These are phyloP conservation scores for Psittacula derbiana DNA, from an alignment of 2,797 vertebrate species.

Conservation along the genomic window DNA sequence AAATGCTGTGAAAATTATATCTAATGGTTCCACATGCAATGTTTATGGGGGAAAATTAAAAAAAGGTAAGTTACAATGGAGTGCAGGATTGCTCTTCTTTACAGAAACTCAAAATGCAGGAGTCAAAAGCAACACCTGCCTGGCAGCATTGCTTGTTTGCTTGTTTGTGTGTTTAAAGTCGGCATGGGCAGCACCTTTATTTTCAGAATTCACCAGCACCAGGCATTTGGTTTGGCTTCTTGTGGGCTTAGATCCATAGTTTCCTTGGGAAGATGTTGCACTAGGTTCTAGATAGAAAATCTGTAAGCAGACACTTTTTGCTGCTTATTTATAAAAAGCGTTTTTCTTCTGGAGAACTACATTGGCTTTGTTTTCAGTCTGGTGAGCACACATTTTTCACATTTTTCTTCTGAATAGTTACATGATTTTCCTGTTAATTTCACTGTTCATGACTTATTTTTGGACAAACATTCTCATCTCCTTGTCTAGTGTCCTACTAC, in stretches of 20 bases:
- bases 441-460: background rate
- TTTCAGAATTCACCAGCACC: background rate
- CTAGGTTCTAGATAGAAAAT: background rate
- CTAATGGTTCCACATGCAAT: background rate
- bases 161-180: background rate
- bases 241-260: background rate
- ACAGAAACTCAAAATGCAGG: background rate
- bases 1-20: background rate
- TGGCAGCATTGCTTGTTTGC: background rate
- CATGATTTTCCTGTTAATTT: background rate
- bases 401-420: background rate
- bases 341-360: background rate
- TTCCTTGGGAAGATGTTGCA: background rate
- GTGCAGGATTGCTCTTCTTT: background rate
- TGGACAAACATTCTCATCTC: background rate
- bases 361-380: background rate
- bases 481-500: background rate
- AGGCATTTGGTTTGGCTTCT: background rate
- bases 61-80: background rate
- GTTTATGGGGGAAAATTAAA: background rate
- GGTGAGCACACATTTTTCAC: rapidly evolving
- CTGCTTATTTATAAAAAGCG: background rate
- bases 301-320: background rate
- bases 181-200: background rate
- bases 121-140: background rate